Conservation (phyloP, 37 sponge, comb jelly and placozoan genomes). For the Oopsacas minuta region DNA sequence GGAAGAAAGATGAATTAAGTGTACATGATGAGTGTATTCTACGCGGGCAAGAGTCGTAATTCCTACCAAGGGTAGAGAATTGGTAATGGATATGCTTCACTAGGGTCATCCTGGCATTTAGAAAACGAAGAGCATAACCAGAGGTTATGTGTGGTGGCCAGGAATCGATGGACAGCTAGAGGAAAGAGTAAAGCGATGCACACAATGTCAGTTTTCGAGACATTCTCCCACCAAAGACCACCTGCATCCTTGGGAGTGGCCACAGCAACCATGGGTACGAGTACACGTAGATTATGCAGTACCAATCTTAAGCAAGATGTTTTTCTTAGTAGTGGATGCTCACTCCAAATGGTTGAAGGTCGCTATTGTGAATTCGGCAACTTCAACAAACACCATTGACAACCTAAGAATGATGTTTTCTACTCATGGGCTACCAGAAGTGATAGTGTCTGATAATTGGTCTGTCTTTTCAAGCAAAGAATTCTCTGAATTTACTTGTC, state of each 20-base stretch:
- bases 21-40: conserved; percentile 22
- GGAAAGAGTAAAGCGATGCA: conserved; percentile 4
- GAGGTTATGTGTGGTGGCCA: conserved; percentile 36
- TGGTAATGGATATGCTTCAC: neutral
- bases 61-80: neutral
- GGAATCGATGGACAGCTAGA: conserved; percentile 26
- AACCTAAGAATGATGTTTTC: conserved; percentile 24
- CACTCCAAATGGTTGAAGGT: conserved; percentile 34
- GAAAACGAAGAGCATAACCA: conserved; percentile 22
- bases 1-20: neutral
- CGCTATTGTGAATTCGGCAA: neutral
- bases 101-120: conserved; percentile 28
- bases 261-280: conserved; percentile 23
- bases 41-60: conserved; percentile 37
- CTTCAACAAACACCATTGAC: conserved; percentile 10
- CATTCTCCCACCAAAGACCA: conserved; percentile 7
- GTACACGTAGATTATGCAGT: conserved; percentile 24
- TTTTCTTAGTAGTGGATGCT: conserved; percentile 28
- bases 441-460: conserved; percentile 27
- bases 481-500: conserved; percentile 7
- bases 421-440: conserved; percentile 30
- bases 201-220: neutral
- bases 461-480: conserved; percentile 21
- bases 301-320: conserved; percentile 25
- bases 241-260: conserved; percentile 30